Evolutionary conservation across 1,140 invertebrate genomes (phyloP).

Genomic region (Drosophila tristis): DNA sequence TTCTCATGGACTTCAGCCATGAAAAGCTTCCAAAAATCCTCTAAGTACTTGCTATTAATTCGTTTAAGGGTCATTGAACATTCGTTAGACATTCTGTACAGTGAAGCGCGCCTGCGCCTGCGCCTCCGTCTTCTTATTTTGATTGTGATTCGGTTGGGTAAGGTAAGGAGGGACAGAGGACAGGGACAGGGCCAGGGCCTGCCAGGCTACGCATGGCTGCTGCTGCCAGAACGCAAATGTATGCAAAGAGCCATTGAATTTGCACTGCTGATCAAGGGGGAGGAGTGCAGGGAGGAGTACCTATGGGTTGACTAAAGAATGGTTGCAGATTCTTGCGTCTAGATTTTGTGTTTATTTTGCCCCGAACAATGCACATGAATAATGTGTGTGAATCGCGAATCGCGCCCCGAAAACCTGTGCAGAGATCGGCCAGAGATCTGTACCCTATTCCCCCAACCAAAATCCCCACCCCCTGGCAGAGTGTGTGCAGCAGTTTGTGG

Average conservation of each 20-base stretch:
- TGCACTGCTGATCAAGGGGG: conserved; percentile 35
- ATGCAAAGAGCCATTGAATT: conserved; percentile 82
- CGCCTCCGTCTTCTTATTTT: conserved; percentile 61
- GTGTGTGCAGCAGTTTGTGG: conserved; percentile 62
- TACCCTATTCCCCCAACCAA: conserved; percentile 1
- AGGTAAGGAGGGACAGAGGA: not conserved
- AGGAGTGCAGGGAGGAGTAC: not conserved
- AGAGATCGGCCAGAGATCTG: conserved; percentile 65
- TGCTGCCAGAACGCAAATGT: conserved; percentile 77
- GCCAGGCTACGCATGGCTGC: conserved; percentile 69
- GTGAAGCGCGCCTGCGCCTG: conserved; percentile 16
- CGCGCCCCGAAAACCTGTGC: conserved; percentile 73
- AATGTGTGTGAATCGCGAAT: conserved; percentile 82
- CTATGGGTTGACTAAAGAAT: conserved; percentile 54
- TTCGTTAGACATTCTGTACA: conserved; percentile 16
- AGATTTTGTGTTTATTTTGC: conserved; percentile 81
- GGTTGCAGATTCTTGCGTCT: conserved; percentile 80
- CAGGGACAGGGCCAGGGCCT: conserved; percentile 13
- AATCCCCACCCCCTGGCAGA: not conserved
- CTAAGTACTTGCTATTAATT: too few relatives aligned
- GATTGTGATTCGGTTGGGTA: conserved; percentile 45
- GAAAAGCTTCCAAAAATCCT: too few relatives aligned
- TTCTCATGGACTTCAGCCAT: too few relatives aligned
- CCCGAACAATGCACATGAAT: conserved; percentile 79
- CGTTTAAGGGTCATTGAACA: conserved; percentile 6